Base-by-base conservation (phyloP, 2,888 invertebrate species). In the Zaprionus lineosus region DNA sequence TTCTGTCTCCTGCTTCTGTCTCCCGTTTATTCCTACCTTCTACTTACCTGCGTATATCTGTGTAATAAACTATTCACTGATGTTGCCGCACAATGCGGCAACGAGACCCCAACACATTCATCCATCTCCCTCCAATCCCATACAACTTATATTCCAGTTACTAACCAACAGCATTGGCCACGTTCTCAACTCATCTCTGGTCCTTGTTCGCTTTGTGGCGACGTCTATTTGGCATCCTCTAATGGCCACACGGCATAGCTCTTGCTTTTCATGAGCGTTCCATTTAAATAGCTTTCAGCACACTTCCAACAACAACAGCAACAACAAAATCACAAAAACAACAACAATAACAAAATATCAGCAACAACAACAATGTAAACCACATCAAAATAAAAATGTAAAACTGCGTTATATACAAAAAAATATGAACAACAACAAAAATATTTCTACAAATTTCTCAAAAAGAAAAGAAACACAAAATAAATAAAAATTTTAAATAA, bases 51-150 rank as follows among this genome's bases (percentile, higher is more conserved):
- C 50, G 31, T 60, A 34, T 53, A 34, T 41, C 34, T 56, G 40
- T 51, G 60, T 78, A 74, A 78, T 79, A 78, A 78, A 72, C 81
- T 75, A 75, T 79, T 75, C 81, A 79, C 63, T 79, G 63, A 58
- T 58, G 67, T 67, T 59, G 57, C 67, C 62, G 59, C 72, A 74
- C 63, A 75, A 71, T 71, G 46, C 24, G 36, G 46, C 44, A 39
- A 19, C 18, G 33, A 63, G 63, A n/a, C 62, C 34, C 44, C 33
- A 44, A 29, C 51, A 24, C 6, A 6, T 8, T 24, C 24, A n/a
- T n/a, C 8, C 24, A 8, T 34, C 12, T 44, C 63, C 26, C 34
- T 47, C 29, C 47, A 14, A 9, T 29, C 28, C 12, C 39, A 16
- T 29, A n/a, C n/a, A n/a, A n/a, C n/a, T 18, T 37, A 19, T 11